Base-by-base conservation (phyloP, 2,113 vertebrate species). In the Stigmatopora nigra region DNA sequence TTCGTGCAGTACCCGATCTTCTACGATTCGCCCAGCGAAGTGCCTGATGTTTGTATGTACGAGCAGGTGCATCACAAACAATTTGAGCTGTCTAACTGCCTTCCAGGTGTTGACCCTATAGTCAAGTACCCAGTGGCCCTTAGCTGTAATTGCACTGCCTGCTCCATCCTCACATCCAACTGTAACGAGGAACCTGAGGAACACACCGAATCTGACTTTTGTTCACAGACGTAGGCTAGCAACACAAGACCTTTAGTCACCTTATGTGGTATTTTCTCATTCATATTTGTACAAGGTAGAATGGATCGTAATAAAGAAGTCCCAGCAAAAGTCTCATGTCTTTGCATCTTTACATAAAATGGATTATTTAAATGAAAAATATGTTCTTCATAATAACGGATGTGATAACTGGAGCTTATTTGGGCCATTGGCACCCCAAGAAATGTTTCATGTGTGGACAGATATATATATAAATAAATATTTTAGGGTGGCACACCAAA, bases 81-180 rank as follows among this genome's bases (percentile, higher is more conserved):
- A 15, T 35, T 52, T 12, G n/a, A 36, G 31, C 63, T 64, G 48
- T 51, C 63, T 25, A 16, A 64, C 48, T 64, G 63, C 17, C 46
- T 49, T 14, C 48, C 63, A 36, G 63, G 63, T 10, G 63, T 64
- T 3, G 48, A 64, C 63, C 63, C 63, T 7, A 5, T 17, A 17
- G 25, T 64, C 63, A 64, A 49, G 47, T 64, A 64, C 48, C 63
- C 63, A 3, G 48, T 64, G 17, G 63, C 63, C 0, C 15, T 51
- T 8, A 52, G 47, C 4, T 64, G 63, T 48, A 35, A 46, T 7
- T 64, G 63, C 36, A 17, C 12, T 9, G 17, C 16, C 15, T 51
- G 25, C 25, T 35, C 63, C 17, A n/a, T 35, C 25, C 22, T 51
- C 20, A 64, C 63, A 10, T 36, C 63, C 31, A 9, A 36, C 46